phyloP scores from a whole-genome alignment of 1,140 invertebrate species.

The Formica exsecta region DNA sequence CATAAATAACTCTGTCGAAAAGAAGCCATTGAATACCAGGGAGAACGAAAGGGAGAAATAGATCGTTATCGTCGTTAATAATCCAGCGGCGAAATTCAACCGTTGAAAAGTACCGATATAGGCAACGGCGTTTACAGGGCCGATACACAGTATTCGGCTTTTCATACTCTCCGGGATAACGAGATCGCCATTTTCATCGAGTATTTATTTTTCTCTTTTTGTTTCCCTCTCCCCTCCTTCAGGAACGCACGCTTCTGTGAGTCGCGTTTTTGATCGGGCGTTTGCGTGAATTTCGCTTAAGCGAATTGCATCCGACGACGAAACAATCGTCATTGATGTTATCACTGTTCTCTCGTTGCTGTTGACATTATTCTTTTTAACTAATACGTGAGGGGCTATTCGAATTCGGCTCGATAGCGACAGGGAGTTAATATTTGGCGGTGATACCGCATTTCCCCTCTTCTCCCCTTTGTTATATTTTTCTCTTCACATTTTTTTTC shows the following conservation, averaged over 20 bases:
- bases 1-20: slow-evolving; percentile 48
- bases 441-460: slow-evolving; percentile 4
- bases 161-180: slow-evolving; percentile 43
- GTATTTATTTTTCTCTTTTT: slow-evolving; percentile 62
- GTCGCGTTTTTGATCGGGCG: not conserved
- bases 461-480: slow-evolving; percentile 31
- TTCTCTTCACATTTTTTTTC: slow-evolving; percentile 53
- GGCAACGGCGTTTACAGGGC: too few species aligned
- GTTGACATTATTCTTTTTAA: slow-evolving; percentile 60
- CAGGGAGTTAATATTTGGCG: slow-evolving; percentile 50
- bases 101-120: slow-evolving; percentile 21
- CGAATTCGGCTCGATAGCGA: slow-evolving; percentile 47
- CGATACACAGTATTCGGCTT: not conserved
- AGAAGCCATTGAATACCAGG: slow-evolving; percentile 19
- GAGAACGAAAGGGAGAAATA: slow-evolving; percentile 13
- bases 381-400: slow-evolving; percentile 39
- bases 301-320: slow-evolving; percentile 61
- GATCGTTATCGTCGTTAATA: slow-evolving; percentile 57
- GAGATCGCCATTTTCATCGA: slow-evolving; percentile 59
- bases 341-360: slow-evolving; percentile 26
- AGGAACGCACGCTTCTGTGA: not conserved
- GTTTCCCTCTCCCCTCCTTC: not conserved
- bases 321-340: slow-evolving; percentile 34
- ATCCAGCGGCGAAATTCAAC: slow-evolving; percentile 48
- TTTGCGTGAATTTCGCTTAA: slow-evolving; percentile 48